These are phyloP conservation scores for Akabosia matsudoensis DNA, from an alignment of 1,140 invertebrate species.

Conservation along the genomic window DNA sequence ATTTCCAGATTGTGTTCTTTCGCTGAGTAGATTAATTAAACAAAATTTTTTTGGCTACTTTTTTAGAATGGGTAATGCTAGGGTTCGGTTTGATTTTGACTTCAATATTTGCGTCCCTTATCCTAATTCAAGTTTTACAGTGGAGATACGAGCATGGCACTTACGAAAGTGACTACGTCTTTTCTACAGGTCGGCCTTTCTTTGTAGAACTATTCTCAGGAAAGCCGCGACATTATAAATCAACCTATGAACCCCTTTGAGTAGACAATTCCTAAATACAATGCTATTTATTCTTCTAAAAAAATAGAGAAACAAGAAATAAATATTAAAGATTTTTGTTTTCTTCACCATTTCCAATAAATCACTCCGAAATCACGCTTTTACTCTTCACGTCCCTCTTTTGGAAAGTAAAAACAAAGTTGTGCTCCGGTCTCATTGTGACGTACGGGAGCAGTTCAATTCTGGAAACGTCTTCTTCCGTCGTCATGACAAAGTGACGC, in stretches of 20 bases:
- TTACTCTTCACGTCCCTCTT: too few species aligned
- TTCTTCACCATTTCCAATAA: too few species aligned
- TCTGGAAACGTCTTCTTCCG: neutral
- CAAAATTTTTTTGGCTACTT: neutral
- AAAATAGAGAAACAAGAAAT: too few species aligned
- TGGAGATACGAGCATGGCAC: neutral
- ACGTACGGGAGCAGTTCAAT: neutral
- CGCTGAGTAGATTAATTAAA: neutral
- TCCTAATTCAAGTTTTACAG: neutral
- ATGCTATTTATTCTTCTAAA: too few species aligned
- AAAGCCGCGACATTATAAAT: neutral
- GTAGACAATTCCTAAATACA: too few species aligned
- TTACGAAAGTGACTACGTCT: neutral
- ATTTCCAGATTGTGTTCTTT: too few species aligned
- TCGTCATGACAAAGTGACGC: constrained; percentile 48
- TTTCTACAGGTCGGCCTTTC: neutral
- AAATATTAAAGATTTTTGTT: too few species aligned
- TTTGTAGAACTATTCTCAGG: neutral
- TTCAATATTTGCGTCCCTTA: neutral
- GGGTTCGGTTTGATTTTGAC: neutral
- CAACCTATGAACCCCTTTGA: neutral
- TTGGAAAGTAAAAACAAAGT: neutral
- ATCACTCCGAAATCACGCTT: too few species aligned
- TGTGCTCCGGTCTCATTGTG: neutral
- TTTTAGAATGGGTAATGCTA: neutral